Evolutionary conservation across 2,888 invertebrate genomes (phyloP).

Genomic region (Slavum lentiscoides): DNA sequence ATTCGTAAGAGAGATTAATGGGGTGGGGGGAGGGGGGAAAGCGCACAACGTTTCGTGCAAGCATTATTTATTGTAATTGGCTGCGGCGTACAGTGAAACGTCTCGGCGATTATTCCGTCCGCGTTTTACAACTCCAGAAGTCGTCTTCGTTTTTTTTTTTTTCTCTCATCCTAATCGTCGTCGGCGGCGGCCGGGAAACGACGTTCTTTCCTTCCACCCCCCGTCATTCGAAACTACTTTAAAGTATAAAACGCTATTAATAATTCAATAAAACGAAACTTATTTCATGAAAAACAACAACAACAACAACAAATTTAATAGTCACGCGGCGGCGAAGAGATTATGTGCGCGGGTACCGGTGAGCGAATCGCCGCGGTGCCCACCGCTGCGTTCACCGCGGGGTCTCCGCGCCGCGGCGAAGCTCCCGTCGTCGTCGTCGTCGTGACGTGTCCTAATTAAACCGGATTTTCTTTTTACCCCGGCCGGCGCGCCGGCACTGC

Average conservation of each 20-base stretch:
- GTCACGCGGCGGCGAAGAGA: neutral
- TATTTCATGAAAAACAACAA: neutral
- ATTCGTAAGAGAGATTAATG: no score
- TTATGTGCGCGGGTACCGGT: neutral
- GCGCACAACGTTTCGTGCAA: no score
- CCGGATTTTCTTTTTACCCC: constrained; percentile 19
- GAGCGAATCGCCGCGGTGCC: no score
- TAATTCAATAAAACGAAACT: constrained; percentile 23
- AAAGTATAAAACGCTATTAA: neutral
- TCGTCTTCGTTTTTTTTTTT: constrained; percentile 16
- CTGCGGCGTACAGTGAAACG: no score
- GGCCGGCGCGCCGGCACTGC: no score
- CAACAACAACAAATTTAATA: neutral
- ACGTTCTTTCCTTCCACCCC: no score
- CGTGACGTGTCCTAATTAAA: constrained; percentile 51
- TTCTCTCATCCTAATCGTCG: no score
- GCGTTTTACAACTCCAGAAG: constrained; percentile 12
- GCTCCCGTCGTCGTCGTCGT: neutral
- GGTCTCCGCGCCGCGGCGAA: neutral
- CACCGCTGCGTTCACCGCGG: constrained; percentile 26
- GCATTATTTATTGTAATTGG: no score
- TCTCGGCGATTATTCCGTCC: neutral
- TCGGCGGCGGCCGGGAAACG: neutral
- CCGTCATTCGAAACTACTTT: no score
- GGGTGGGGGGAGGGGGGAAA: no score